phyloP scores from a whole-genome alignment of 2,113 vertebrate genomes.

The Mystacornis crossleyi region DNA sequence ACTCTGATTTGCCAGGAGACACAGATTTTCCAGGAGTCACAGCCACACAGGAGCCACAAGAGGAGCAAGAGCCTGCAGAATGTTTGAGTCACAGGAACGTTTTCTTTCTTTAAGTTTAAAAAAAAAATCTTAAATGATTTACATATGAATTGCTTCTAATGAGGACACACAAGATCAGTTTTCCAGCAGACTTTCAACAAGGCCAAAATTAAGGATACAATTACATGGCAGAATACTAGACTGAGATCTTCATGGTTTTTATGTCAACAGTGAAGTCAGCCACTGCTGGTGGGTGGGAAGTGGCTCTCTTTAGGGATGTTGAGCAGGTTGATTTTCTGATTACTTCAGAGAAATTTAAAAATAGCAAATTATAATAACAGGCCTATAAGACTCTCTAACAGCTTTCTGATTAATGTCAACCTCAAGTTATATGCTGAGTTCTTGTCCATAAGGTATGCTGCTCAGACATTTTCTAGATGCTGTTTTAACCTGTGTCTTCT shows the following conservation, averaged over 20 bases:
- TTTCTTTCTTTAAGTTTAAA: constrained; percentile 25
- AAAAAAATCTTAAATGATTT: constrained; percentile 27
- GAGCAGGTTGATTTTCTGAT: constrained; percentile 67
- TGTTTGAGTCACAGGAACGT: not conserved
- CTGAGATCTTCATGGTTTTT: constrained; percentile 46
- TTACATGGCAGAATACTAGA: constrained; percentile 54
- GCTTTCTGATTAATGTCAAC: constrained; percentile 47
- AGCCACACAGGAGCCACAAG: not conserved
- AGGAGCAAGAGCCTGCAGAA: not conserved
- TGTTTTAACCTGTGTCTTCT: constrained; percentile 47
- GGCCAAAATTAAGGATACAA: constrained; percentile 64
- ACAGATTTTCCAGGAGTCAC: not conserved
- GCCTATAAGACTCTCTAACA: constrained; percentile 5
- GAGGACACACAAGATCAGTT: constrained; percentile 44
- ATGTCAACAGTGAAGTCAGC: constrained; percentile 62
- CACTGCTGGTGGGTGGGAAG: constrained; percentile 56
- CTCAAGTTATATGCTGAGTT: not conserved
- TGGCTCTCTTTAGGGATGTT: constrained; percentile 49
- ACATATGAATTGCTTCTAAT: constrained; percentile 71
- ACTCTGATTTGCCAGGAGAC: not conserved
- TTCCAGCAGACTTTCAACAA: constrained; percentile 62
- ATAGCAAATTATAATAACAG: constrained; percentile 69
- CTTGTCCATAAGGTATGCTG: not conserved
- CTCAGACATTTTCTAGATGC: constrained; percentile 8
- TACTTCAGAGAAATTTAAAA: constrained; percentile 65